Evolutionary conservation across 2,888 invertebrate genomes (phyloP).

Genomic region (Abrostola tripartita): DNA sequence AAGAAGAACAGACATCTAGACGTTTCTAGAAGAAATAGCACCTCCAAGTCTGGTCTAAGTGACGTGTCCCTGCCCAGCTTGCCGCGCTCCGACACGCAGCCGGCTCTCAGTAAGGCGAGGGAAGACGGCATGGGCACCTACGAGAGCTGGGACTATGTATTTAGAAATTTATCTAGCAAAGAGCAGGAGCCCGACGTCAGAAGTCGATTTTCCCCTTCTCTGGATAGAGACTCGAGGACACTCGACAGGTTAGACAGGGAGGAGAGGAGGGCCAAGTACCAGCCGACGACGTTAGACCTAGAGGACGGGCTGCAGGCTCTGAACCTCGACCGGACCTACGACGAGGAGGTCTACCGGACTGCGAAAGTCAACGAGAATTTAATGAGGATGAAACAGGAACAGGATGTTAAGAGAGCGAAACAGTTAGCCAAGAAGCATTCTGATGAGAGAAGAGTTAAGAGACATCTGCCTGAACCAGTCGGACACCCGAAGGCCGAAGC

Average conservation of each 20-base stretch:
- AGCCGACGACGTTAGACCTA: conserved; percentile 85
- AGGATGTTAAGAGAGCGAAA: conserved; percentile 76
- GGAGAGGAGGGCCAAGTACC: conserved; percentile 81
- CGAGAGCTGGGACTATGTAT: conserved; percentile 94
- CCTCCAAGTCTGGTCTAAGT: conserved; percentile 80
- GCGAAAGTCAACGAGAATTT: conserved; percentile 87
- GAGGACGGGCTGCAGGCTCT: conserved; percentile 88
- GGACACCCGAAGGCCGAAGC: conserved; percentile 78
- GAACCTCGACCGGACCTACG: conserved; percentile 82
- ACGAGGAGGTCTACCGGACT: conserved; percentile 80
- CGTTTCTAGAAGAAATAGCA: conserved; percentile 75
- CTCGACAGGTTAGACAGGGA: conserved; percentile 81
- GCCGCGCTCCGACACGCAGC: conserved; percentile 84
- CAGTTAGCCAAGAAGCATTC: conserved; percentile 72
- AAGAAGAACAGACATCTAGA: conserved; percentile 69
- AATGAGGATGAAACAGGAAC: conserved; percentile 80
- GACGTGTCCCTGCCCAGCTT: conserved; percentile 80
- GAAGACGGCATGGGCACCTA: conserved; percentile 91
- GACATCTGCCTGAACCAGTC: conserved; percentile 75
- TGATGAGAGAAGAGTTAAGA: conserved; percentile 73
- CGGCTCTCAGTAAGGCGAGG: conserved; percentile 84
- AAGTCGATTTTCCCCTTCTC: conserved; percentile 89
- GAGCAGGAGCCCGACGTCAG: conserved; percentile 91
- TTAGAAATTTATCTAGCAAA: conserved; percentile 92
- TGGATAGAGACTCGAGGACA: conserved; percentile 82